Base-by-base conservation (phyloP, 2,888 invertebrate genomes). In the Zygogramma bicolorata region DNA sequence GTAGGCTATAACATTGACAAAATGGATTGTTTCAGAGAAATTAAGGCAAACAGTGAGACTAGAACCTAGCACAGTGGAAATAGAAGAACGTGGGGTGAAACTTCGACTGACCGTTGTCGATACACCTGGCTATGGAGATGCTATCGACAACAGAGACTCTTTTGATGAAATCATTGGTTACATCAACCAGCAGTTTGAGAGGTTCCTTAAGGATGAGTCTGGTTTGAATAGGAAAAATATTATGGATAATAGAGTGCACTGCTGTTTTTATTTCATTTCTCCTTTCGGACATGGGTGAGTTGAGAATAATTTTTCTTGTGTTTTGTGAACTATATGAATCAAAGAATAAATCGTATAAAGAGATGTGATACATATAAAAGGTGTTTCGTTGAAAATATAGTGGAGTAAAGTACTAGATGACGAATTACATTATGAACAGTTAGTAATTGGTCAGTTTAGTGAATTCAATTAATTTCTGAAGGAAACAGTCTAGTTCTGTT, bases 221-320 rank as follows among this genome's bases (percentile, higher is more conserved):
- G 98, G 98, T 1, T 90, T 98, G 57, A 98, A 99, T 88, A 92
- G 98, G 59, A 93, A 97, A 77, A 97, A 98, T 86, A 98, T 99
- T 81, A 94, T 97, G 70, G 98, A 99, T 87, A 98, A 97, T 88
- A 92, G 98, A 84, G 97, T 99, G 81, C 98, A 99, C 86, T 98
- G 98, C 88, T 98, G 95, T 88, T 97, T 98, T 86, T 98, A 98
- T 88, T 98, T 98, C 87, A 96, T 98, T 85, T 97, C 97, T 68
- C 98, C 98, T 0, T 97, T 96, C 87, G 98, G 98, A 59, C 97
- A 98, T 88, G 97, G 97, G 95, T 97, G 90, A 87, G 89, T 74
- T 8, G 10, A 10, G 15, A 8, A 49, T 42, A 31, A n/a, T n/a
- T n/a, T n/a, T n/a, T n/a, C n/a, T n/a, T n/a, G n/a, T n/a, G n/a